Percentiles rank a stretch among this genome's conserved stretches.
Conservation (phyloP, 2,797 vertebrate species). For the Meda fulgida region DNA sequence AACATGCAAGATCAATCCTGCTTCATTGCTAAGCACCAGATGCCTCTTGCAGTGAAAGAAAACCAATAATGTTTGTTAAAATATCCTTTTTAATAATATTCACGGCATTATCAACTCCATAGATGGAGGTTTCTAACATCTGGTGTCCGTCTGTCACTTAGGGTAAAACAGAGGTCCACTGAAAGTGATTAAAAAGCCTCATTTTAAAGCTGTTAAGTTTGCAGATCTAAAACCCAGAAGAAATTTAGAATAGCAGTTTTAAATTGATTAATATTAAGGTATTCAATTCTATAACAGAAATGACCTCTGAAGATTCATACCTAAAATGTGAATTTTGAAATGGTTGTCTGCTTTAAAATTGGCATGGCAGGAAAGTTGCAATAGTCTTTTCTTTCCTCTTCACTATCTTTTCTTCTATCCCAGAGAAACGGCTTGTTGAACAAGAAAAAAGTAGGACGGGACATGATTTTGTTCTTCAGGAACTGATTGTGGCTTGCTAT, state of each 20-base stretch:
- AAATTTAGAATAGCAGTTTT: background rate
- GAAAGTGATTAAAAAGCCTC: background rate
- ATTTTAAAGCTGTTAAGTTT: constrained; percentile 1
- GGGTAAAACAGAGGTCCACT: background rate
- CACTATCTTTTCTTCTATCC: background rate
- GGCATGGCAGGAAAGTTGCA: background rate
- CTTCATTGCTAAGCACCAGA: background rate
- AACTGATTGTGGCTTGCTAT: background rate
- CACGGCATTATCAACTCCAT: background rate
- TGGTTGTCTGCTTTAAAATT: background rate
- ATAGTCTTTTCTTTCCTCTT: background rate
- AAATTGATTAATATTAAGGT: background rate
- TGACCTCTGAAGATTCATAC: background rate
- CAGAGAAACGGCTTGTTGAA: background rate
- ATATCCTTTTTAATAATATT: constrained; percentile 6
- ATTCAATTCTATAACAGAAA: background rate
- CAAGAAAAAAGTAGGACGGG: background rate
- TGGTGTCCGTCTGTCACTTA: constrained; percentile 30
- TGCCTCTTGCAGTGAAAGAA: constrained; percentile 1
- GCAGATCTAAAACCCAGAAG: background rate
- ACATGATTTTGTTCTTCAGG: background rate
- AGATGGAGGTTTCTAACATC: constrained; percentile 21
- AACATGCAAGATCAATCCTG: background rate
- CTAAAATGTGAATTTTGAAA: background rate
- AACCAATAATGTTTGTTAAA: background rate